Evolutionary conservation across 2,797 vertebrate genomes (phyloP).

Genomic region (Pelochelys cantorii): DNA sequence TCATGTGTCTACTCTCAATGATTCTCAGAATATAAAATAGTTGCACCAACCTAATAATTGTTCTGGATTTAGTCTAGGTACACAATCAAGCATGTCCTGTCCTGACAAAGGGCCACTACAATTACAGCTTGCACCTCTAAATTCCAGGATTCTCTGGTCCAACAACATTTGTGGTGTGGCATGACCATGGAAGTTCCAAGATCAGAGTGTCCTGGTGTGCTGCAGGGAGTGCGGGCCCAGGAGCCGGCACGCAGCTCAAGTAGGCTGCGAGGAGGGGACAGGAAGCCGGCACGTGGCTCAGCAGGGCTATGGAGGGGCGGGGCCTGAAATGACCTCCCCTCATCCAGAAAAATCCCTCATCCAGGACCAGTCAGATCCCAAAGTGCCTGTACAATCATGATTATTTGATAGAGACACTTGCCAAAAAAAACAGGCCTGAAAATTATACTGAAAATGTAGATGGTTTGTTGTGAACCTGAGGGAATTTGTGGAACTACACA

Average conservation of each 20-base stretch:
- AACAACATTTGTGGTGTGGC: no score
- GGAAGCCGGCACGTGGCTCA: no score
- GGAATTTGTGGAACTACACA: not conserved
- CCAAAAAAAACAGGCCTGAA: not conserved
- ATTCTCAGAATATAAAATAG: not conserved
- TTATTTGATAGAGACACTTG: not conserved
- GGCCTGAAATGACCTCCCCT: no score
- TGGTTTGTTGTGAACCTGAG: not conserved
- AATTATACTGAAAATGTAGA: not conserved
- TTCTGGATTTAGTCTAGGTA: not conserved
- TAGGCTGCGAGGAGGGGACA: no score
- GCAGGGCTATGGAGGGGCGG: no score
- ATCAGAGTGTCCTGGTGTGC: no score
- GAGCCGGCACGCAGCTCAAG: no score
- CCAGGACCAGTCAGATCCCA: no score
- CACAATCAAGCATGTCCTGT: not conserved
- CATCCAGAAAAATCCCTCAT: no score
- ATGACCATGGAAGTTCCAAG: no score
- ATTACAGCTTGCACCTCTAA: not conserved
- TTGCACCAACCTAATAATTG: not conserved
- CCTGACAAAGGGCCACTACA: not conserved
- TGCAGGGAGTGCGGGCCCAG: no score
- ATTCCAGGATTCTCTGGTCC: no score
- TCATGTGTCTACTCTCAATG: not conserved
- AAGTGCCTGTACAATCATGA: not conserved